A percentile compares a stretch with the other conserved stretches of the same genome.
These are phyloP conservation scores for Tauraco erythrolophus DNA, from an alignment of 2,113 vertebrate genomes.

Conservation along the genomic window DNA sequence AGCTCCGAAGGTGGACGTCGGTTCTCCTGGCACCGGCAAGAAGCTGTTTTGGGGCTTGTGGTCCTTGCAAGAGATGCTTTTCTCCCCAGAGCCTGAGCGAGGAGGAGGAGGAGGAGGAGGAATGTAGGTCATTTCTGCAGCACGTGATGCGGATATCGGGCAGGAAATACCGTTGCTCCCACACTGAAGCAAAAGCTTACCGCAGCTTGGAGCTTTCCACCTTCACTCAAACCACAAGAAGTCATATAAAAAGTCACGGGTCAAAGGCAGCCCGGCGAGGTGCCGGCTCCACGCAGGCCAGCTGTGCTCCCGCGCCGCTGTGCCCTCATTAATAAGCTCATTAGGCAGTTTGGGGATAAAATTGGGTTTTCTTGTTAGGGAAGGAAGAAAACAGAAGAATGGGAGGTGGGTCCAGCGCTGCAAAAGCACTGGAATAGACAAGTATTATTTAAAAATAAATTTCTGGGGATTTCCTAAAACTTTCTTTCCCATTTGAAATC, in stretches of 20 bases:
- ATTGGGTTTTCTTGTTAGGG: neutral
- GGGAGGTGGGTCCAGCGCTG: neutral
- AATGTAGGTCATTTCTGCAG: constrained; percentile 58
- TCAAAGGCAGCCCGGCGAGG: constrained; percentile 21
- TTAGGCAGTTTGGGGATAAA: neutral
- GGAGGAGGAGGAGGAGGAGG: neutral
- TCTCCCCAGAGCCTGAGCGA: neutral
- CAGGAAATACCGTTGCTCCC: constrained; percentile 65
- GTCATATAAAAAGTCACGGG: constrained; percentile 38
- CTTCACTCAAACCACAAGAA: constrained; percentile 68
- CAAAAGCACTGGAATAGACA: neutral
- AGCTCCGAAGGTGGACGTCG: neutral
- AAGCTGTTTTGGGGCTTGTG: neutral
- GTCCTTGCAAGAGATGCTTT: neutral
- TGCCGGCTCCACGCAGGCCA: neutral
- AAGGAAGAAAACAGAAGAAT: neutral
- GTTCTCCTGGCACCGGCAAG: neutral
- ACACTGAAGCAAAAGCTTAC: constrained; percentile 30
- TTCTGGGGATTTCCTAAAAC: neutral
- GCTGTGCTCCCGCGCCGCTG: neutral
- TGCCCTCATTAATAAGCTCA: neutral
- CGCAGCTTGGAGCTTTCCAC: constrained; percentile 52
- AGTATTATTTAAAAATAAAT: neutral
- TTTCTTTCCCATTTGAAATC: neutral
- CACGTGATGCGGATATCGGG: neutral